Evolutionary conservation across 2,797 vertebrate species (phyloP).

Genomic region (Danio jaintianensis): DNA sequence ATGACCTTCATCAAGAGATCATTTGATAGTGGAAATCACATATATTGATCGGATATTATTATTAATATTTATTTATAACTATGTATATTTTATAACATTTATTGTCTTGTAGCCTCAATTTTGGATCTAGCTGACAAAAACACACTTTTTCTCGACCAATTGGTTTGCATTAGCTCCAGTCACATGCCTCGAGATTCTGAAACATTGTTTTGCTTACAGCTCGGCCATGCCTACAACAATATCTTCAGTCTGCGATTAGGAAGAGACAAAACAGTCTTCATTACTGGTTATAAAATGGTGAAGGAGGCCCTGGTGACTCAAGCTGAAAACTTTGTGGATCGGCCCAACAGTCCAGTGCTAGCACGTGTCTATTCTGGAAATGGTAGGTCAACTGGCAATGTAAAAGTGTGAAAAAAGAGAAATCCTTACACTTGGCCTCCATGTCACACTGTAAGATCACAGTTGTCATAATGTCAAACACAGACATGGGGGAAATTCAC

Average conservation of each 20-base stretch:
- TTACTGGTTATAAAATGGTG: constrained; percentile 79
- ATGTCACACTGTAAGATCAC: no score
- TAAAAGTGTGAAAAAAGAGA: neutral
- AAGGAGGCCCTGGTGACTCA: constrained; percentile 83
- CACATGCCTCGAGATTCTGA: constrained; percentile 63
- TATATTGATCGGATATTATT: neutral
- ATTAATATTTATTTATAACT: neutral
- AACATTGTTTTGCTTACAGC: constrained; percentile 69
- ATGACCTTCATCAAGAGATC: neutral
- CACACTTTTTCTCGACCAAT: neutral
- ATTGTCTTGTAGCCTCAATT: neutral
- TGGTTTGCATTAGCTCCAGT: constrained; percentile 39
- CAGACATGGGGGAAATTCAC: no score
- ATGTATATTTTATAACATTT: neutral
- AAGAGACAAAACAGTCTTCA: constrained; percentile 64
- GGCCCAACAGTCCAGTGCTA: constrained; percentile 69
- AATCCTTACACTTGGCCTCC: no score
- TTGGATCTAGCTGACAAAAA: neutral
- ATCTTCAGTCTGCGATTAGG: constrained; percentile 76
- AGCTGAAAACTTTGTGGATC: constrained; percentile 80
- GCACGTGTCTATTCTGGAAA: constrained; percentile 67
- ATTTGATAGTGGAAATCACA: no score
- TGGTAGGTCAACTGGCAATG: constrained; percentile 67
- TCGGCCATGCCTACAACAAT: constrained; percentile 80
- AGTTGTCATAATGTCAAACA: no score